A percentile compares a stretch with the other conserved stretches of the same genome.
These are phyloP conservation scores for Hylomyscus alleni DNA, from an alignment of 2,797 vertebrate species.

Conservation along the genomic window DNA sequence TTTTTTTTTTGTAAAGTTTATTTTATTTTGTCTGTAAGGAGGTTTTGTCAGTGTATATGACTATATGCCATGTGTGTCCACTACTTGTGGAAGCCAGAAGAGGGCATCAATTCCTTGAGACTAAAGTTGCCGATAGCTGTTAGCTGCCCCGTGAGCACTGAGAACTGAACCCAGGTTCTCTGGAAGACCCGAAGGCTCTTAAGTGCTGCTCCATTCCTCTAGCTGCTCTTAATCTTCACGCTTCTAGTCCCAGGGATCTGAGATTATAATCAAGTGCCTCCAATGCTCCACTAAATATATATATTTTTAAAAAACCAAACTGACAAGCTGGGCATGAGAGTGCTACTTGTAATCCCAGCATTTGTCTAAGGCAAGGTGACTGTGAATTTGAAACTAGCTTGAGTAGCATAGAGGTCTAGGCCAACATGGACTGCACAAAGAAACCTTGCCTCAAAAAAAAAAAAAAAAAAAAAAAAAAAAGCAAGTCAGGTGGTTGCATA, in stretches of 20 bases:
- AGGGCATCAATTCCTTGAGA: background rate
- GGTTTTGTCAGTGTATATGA: background rate
- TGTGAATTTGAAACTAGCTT: background rate
- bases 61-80: background rate
- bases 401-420: background rate
- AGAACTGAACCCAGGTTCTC: background rate
- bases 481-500: background rate
- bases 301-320: background rate
- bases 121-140: background rate
- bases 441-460: background rate
- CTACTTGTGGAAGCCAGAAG: background rate
- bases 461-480: background rate
- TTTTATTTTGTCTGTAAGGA: background rate
- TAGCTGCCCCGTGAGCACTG: background rate
- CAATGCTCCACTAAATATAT: background rate
- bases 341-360: background rate
- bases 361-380: background rate
- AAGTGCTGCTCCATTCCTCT: background rate
- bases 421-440: background rate
- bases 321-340: background rate
- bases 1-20: background rate
- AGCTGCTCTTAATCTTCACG: background rate
- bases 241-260: no score
- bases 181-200: background rate
- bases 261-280: background rate